A percentile compares a stretch with the other conserved stretches of the same genome.
These are phyloP conservation scores for Falco concolor DNA, from an alignment of 2,797 vertebrate species.

Conservation along the genomic window DNA sequence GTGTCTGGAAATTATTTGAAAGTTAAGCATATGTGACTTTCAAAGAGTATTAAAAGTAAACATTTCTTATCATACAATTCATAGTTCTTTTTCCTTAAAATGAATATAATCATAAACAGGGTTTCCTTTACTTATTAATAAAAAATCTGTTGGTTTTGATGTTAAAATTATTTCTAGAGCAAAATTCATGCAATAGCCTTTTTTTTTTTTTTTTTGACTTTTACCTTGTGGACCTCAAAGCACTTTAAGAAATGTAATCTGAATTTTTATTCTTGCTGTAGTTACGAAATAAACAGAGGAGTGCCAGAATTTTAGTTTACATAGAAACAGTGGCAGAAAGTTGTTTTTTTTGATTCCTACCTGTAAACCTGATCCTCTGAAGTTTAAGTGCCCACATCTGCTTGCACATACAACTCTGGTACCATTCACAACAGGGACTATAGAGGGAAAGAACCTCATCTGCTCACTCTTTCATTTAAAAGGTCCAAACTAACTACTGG, in stretches of 20 bases:
- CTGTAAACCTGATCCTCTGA: background rate
- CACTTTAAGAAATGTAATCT: background rate
- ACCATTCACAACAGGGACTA: rapidly evolving
- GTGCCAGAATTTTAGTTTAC: background rate
- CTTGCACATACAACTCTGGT: background rate
- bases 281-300: background rate
- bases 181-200: background rate
- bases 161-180: background rate
- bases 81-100: background rate
- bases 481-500: background rate
- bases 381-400: background rate
- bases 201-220: background rate
- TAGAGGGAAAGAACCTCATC: background rate
- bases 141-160: background rate
- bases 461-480: background rate
- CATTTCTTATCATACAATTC: background rate
- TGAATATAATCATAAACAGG: background rate
- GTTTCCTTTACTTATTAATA: background rate
- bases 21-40: background rate
- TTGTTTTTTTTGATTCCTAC: background rate
- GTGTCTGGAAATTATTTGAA: background rate
- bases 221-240: background rate
- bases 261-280: background rate
- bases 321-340: background rate
- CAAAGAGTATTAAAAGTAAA: background rate